Evolutionary conservation across 1,140 invertebrate species (phyloP).

Genomic region (Zaprionus nigranus): DNA sequence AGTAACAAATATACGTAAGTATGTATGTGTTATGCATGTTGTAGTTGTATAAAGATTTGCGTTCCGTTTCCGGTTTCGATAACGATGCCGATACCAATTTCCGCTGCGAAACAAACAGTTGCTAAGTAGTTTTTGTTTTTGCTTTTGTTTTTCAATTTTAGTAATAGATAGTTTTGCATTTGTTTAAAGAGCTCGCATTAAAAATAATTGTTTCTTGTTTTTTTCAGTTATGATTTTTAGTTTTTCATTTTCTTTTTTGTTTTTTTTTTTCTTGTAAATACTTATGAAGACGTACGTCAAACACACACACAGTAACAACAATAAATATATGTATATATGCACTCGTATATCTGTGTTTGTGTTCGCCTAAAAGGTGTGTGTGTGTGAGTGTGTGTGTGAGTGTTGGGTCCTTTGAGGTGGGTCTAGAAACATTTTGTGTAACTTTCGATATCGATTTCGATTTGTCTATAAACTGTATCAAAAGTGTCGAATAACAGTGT

Average conservation of each 20-base stretch:
- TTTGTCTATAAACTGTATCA: conserved; percentile 67
- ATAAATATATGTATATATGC: conserved; percentile 61
- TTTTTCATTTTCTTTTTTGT: conserved; percentile 16
- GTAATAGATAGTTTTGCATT: conserved; percentile 40
- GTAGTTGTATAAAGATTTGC: conserved; percentile 63
- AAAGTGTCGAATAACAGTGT: conserved; percentile 68
- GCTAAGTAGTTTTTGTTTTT: conserved; percentile 20
- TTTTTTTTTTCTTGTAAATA: conserved; percentile 57
- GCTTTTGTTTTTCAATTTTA: conserved; percentile 9
- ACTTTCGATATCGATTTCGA: conserved; percentile 13
- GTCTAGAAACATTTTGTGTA: conserved; percentile 7
- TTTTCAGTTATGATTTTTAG: conserved; percentile 9
- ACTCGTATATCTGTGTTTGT: conserved; percentile 37
- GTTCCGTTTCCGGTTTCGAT: conserved; percentile 33
- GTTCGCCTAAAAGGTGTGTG: not conserved
- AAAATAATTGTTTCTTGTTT: conserved; percentile 51
- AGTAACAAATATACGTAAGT: conserved; percentile 75
- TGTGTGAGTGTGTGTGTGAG: not conserved
- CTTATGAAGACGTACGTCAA: conserved; percentile 37
- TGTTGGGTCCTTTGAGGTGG: conserved; percentile 10
- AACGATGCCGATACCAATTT: conserved; percentile 18
- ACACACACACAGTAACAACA: conserved; percentile 73
- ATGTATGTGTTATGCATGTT: conserved; percentile 38
- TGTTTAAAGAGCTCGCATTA: conserved; percentile 51
- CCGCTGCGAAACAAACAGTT: conserved; percentile 30